These are phyloP conservation scores for Drosophila gunungcola DNA, from an alignment of 1,140 invertebrate genomes.

Conservation along the genomic window DNA sequence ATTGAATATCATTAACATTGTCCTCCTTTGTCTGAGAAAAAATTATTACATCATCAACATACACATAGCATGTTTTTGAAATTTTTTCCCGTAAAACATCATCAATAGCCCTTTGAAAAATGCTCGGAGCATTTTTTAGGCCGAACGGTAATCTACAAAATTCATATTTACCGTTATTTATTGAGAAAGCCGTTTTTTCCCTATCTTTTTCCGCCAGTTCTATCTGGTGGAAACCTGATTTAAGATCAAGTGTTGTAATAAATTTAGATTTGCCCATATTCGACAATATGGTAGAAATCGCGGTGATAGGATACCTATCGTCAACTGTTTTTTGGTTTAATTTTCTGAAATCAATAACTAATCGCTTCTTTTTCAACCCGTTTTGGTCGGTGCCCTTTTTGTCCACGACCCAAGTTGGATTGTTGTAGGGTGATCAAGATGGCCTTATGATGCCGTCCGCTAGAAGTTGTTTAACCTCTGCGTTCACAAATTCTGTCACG, in stretches of 20 bases:
- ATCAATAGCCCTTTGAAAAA: too few species aligned
- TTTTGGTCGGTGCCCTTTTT: not conserved
- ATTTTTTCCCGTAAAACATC: constrained; percentile 2
- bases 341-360: constrained; percentile 3
- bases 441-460: not conserved
- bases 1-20: too few species aligned
- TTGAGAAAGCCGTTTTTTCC: too few species aligned
- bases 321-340: not conserved
- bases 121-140: too few species aligned
- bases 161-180: too few species aligned
- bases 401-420: not conserved
- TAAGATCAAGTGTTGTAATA: too few species aligned
- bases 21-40: too few species aligned
- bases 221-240: too few species aligned
- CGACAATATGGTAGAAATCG: not conserved
- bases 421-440: not conserved
- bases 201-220: too few species aligned
- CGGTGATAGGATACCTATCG: constrained; percentile 2
- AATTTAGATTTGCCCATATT: constrained; percentile 1
- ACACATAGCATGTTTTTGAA: too few species aligned
- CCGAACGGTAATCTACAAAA: too few species aligned
- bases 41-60: too few species aligned
- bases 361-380: not conserved
- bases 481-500: not conserved
- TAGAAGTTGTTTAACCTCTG: constrained; percentile 2